These are phyloP conservation scores for Epinotia brunnichana DNA, from an alignment of 2,888 invertebrate species.

Conservation along the genomic window DNA sequence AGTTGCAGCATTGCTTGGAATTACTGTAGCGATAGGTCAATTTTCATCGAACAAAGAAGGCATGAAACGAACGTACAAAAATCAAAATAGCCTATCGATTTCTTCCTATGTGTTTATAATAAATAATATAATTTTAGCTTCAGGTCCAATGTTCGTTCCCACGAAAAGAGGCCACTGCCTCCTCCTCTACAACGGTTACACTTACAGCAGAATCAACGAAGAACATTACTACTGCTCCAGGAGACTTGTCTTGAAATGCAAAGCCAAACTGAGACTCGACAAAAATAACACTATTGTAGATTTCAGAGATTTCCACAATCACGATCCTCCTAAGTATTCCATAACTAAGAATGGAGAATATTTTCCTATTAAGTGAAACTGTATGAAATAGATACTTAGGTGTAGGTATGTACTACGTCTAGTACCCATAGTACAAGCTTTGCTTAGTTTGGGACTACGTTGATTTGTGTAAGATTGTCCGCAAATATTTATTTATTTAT, in stretches of 20 bases:
- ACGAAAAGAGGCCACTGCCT: constrained; percentile 48
- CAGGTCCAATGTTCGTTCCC: constrained; percentile 31
- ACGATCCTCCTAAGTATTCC: constrained; percentile 34
- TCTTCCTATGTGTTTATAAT: not conserved
- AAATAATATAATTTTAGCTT: constrained; percentile 6
- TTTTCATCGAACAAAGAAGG: no score
- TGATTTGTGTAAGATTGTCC: no score
- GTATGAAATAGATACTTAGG: not conserved
- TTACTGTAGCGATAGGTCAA: no score
- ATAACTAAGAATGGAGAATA: constrained; percentile 6
- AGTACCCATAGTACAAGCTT: no score
- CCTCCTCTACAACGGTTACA: constrained; percentile 50
- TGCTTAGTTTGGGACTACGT: no score
- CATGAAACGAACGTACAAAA: constrained; percentile 8
- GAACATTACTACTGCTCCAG: constrained; percentile 53
- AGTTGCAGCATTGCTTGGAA: no score
- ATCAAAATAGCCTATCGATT: not conserved
- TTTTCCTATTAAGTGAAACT: constrained; percentile 7
- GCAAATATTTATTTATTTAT: no score
- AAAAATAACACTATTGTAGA: constrained; percentile 18
- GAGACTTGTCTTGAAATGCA: constrained; percentile 42
- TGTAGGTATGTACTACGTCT: no score
- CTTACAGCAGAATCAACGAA: constrained; percentile 49
- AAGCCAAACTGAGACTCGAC: constrained; percentile 24
- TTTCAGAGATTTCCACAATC: constrained; percentile 36